A percentile compares a stretch with the other conserved stretches of the same genome.
Conservation (phyloP, 2,113 vertebrate genomes). For the Mesembrinibis cayennensis region DNA sequence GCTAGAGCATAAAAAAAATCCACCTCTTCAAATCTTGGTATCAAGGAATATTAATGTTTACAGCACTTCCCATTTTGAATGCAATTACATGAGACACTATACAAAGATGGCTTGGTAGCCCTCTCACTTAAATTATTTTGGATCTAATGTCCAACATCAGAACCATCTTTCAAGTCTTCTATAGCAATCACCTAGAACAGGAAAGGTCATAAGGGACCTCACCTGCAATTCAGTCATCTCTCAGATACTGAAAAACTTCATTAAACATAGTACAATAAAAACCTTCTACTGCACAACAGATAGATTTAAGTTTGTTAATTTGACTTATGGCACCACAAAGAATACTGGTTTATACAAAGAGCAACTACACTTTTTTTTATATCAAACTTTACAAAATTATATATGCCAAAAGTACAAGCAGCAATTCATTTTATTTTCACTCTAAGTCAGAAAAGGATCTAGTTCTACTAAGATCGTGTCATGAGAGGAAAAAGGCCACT, state of each 20-base stretch:
- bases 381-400: background rate
- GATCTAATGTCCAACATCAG: background rate
- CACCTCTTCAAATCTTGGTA: background rate
- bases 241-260: background rate
- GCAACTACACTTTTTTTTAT: background rate
- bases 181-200: background rate
- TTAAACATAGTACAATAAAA: background rate
- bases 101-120: background rate
- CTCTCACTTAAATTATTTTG: background rate
- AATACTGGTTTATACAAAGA: background rate
- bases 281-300: background rate
- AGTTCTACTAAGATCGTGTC: background rate
- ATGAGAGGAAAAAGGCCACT: background rate
- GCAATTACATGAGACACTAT: background rate
- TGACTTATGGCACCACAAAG: background rate
- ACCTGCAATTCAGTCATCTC: background rate
- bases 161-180: background rate
- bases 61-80: background rate
- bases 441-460: background rate
- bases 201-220: background rate
- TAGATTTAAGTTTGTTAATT: background rate
- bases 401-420: background rate
- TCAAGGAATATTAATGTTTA: background rate
- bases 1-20: background rate
- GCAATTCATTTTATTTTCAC: background rate